Percentiles rank a stretch among this genome's conserved stretches.
Conservation (phyloP, 2,888 invertebrate genomes). For the Andrena praecox region DNA sequence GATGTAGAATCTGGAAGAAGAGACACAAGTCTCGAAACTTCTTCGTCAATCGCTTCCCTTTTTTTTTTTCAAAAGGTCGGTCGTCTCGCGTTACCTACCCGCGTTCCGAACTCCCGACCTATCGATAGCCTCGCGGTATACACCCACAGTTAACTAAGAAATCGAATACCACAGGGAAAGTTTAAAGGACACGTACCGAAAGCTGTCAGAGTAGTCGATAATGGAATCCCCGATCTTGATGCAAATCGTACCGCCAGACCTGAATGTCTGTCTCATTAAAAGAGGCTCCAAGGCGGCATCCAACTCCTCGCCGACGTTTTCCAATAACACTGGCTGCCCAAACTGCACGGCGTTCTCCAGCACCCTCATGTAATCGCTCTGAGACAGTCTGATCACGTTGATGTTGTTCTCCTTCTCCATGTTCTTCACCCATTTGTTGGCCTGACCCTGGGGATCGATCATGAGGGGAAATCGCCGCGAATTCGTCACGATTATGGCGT, state of each 20-base stretch:
- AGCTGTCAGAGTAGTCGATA: slow-evolving; percentile 95
- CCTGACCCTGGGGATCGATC: slow-evolving; percentile 98
- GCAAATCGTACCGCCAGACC: slow-evolving; percentile 93
- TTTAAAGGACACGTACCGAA: slow-evolving; percentile 86
- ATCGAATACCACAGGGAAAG: background rate
- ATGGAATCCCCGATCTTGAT: slow-evolving; percentile 96
- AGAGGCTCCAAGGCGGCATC: slow-evolving; percentile 96
- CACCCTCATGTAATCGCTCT: slow-evolving; percentile 93
- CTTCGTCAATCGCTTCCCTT: no score
- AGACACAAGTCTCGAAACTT: background rate
- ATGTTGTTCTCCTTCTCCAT: slow-evolving; percentile 94
- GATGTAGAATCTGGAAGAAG: slow-evolving; percentile 91
- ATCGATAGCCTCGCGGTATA: no score
- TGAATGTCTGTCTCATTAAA: slow-evolving; percentile 94
- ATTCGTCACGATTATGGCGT: slow-evolving; percentile 95
- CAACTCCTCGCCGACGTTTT: slow-evolving; percentile 96
- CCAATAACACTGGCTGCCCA: slow-evolving; percentile 94
- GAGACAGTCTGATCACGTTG: slow-evolving; percentile 92
- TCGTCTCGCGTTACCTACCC: no score
- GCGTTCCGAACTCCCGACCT: no score
- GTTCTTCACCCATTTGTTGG: slow-evolving; percentile 97
- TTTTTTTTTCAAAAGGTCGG: no score
- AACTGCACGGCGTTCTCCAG: slow-evolving; percentile 95
- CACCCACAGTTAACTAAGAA: background rate
- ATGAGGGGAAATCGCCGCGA: slow-evolving; percentile 96